phyloP scores from a whole-genome alignment of 2,888 invertebrate species.

The Acanthosepion pharaonis region DNA sequence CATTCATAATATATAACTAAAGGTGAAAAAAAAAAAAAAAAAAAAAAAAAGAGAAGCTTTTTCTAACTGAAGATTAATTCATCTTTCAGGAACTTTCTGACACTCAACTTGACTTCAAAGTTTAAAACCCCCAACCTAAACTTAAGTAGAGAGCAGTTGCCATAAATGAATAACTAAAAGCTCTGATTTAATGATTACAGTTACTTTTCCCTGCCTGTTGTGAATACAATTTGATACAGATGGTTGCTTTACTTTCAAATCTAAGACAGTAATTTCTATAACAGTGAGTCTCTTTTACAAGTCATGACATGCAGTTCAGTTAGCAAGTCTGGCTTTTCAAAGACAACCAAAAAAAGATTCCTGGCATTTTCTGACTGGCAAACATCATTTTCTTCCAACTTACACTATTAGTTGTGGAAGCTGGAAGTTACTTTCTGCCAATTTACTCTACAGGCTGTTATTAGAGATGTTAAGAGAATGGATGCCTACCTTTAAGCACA shows the following conservation, averaged over 20 bases:
- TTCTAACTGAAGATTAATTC: too few relatives aligned
- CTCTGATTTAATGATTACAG: neutral
- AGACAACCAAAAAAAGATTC: neutral
- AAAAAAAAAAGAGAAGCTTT: too few relatives aligned
- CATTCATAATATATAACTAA: too few relatives aligned
- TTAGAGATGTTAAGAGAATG: neutral
- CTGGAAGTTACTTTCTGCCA: neutral
- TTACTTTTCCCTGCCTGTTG: neutral
- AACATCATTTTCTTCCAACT: neutral
- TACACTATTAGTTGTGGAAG: neutral
- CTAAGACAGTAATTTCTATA: constrained; percentile 5
- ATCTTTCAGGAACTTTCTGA: too few relatives aligned
- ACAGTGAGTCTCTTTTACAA: neutral
- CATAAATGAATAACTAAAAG: neutral
- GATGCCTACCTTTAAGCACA: neutral
- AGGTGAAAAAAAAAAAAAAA: too few relatives aligned
- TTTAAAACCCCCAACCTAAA: neutral
- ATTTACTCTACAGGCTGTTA: neutral
- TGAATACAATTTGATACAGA: neutral
- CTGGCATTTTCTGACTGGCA: neutral
- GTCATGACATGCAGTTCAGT: constrained; percentile 22
- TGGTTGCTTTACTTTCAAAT: neutral
- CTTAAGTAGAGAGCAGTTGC: neutral
- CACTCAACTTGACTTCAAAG: neutral
- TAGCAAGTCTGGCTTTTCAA: constrained; percentile 11